These are phyloP conservation scores for Tiliacea citrago DNA, from an alignment of 2,888 invertebrate genomes.

Conservation along the genomic window DNA sequence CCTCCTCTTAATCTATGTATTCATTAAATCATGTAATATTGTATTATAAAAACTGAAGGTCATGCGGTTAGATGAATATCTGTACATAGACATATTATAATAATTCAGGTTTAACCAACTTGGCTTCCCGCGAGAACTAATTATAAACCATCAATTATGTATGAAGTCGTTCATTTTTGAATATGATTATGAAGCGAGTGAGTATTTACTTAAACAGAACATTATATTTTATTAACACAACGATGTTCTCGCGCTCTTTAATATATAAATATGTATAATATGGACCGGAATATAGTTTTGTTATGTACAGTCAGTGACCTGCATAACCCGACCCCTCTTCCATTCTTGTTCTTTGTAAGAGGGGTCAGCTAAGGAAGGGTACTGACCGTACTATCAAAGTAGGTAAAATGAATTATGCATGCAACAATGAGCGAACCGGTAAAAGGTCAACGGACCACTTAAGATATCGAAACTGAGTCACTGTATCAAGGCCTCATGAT, in stretches of 20 bases:
- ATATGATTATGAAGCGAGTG: constrained; percentile 34
- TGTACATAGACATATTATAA: constrained; percentile 50
- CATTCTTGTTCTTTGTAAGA: no score
- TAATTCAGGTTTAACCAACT: constrained; percentile 59
- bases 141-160: constrained; percentile 59
- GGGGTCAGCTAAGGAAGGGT: no score
- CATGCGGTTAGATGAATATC: constrained; percentile 56
- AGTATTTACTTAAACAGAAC: constrained; percentile 38
- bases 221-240: constrained; percentile 19
- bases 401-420: constrained; percentile 74
- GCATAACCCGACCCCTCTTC: no score
- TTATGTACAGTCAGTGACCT: background rate
- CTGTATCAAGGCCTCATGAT: constrained; percentile 86
- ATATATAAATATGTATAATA: no score
- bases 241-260: constrained; percentile 24
- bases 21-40: constrained; percentile 39
- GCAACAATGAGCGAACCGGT: constrained; percentile 81
- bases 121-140: constrained; percentile 53
- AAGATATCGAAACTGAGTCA: constrained; percentile 89
- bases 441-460: constrained; percentile 88
- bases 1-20: constrained; percentile 35
- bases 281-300: constrained; percentile 15
- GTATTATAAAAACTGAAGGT: constrained; percentile 56
- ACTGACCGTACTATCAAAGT: constrained; percentile 38
- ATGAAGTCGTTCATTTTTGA: constrained; percentile 55